Evolutionary conservation across 2,113 vertebrate genomes (phyloP).

Genomic region (Monopterus albus): DNA sequence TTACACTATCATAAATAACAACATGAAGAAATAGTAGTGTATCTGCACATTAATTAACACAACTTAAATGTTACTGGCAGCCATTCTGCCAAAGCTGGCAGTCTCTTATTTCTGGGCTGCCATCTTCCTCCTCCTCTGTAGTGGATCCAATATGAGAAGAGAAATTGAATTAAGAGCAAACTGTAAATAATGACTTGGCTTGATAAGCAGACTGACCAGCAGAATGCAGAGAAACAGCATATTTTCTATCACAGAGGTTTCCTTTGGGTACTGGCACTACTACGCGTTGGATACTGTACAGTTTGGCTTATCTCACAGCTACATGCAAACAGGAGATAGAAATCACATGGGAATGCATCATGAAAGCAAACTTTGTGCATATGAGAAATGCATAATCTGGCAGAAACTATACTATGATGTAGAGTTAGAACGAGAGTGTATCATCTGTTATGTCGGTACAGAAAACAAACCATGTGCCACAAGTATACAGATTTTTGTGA

Average conservation of each 20-base stretch:
- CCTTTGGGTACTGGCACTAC: constrained; percentile 39
- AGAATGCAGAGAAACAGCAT: constrained; percentile 71
- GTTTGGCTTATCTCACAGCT: constrained; percentile 31
- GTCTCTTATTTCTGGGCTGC: constrained; percentile 41
- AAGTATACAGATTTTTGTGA: background rate
- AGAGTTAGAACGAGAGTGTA: background rate
- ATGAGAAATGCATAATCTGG: constrained; percentile 31
- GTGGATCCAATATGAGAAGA: constrained; percentile 54
- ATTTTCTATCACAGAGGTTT: constrained; percentile 64
- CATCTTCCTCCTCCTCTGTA: constrained; percentile 55
- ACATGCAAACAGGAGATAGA: constrained; percentile 42
- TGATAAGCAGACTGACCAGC: constrained; percentile 82
- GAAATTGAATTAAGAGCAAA: constrained; percentile 76
- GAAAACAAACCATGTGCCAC: constrained; percentile 6
- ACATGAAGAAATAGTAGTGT: constrained; percentile 34
- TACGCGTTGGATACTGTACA: constrained; percentile 66
- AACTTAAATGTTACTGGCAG: constrained; percentile 63
- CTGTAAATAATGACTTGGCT: constrained; percentile 79
- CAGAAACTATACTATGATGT: background rate
- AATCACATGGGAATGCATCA: constrained; percentile 34
- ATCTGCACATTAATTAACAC: constrained; percentile 54
- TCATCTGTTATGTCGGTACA: too few species aligned
- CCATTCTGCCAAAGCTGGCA: constrained; percentile 48
- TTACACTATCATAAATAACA: constrained; percentile 30
- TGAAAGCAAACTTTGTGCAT: constrained; percentile 40